phyloP scores from a whole-genome alignment of 2,797 vertebrate species.

The Pelochelys cantorii region DNA sequence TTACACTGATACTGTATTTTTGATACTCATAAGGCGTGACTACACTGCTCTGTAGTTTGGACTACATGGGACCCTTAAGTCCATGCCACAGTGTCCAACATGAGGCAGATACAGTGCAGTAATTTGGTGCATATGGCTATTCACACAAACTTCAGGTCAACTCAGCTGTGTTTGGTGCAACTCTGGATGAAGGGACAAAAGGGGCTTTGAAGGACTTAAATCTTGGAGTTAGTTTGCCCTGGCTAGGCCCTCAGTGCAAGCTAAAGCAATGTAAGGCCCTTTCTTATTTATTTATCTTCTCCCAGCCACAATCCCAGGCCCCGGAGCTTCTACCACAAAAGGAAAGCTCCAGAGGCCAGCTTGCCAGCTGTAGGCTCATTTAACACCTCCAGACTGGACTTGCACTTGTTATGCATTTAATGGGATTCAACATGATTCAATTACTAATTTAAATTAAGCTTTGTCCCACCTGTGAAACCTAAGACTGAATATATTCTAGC shows the following conservation, averaged over 20 bases:
- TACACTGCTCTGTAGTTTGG: background rate
- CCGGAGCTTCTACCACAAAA: background rate
- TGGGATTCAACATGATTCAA: background rate
- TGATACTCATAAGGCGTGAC: background rate
- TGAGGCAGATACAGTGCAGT: background rate
- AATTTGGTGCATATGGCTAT: background rate
- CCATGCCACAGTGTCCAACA: background rate
- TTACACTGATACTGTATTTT: background rate
- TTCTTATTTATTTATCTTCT: background rate
- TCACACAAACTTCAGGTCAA: background rate
- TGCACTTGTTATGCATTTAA: background rate
- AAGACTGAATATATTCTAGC: background rate
- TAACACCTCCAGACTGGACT: background rate
- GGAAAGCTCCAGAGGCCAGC: background rate
- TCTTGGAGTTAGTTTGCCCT: background rate
- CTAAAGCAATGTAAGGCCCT: background rate
- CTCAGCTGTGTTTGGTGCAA: background rate
- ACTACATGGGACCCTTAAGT: background rate
- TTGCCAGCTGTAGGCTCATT: background rate
- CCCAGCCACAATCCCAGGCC: background rate
- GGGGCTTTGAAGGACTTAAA: background rate
- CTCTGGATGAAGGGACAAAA: background rate
- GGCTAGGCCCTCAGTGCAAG: background rate
- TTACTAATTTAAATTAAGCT: background rate
- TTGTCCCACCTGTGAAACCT: background rate